Base-by-base conservation (phyloP, 2,888 invertebrate species). In the Metacarcinus magister region DNA sequence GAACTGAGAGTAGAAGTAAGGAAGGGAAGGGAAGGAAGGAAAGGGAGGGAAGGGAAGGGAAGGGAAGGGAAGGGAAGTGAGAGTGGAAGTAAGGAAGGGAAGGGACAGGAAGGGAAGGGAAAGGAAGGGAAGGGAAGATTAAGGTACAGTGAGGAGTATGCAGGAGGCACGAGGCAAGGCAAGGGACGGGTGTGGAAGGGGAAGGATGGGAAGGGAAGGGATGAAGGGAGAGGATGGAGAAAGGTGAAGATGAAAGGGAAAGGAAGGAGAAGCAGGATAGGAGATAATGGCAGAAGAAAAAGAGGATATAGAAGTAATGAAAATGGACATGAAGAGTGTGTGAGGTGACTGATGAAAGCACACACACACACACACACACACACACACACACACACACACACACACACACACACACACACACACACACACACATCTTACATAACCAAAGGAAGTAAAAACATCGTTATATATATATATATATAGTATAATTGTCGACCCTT, bases 321-420 rank as follows among this genome's bases (percentile, higher is more conserved):
- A 82, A 28, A 19, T 28, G 82, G 32, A 32, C 7, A 19, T 13
- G 82, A 32, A 7, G 7, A 82, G 7, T 82, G 23, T 23, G 82
- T 82, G 23, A 23, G 23, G 82, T 82, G n/a, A 82, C n/a, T n/a
- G n/a, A n/a, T n/a, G n/a, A n/a, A n/a, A n/a, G n/a, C 3, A 87
- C 39, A 82, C 82, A 82, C 32, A 82, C n/a, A 82, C 82, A 82
- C 82, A 82, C 82, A 90, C 43, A 90, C 48, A 48, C 48, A 48
- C 48, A 48, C 48, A 48, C 48, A 48, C 48, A 48, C 48, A 48
- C 48, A 48, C 48, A 48, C 48, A 48, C 48, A 48, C 48, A 48
- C 48, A 48, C 48, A 48, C 48, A 48, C 48, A 48, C 48, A 48
- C 43, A 90, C 19, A 90, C 43, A 90, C 43, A 90, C 43, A 90